A percentile compares a stretch with the other conserved stretches of the same genome.
Conservation (phyloP, 2,113 vertebrate genomes). For the Apteryx mantelli region DNA sequence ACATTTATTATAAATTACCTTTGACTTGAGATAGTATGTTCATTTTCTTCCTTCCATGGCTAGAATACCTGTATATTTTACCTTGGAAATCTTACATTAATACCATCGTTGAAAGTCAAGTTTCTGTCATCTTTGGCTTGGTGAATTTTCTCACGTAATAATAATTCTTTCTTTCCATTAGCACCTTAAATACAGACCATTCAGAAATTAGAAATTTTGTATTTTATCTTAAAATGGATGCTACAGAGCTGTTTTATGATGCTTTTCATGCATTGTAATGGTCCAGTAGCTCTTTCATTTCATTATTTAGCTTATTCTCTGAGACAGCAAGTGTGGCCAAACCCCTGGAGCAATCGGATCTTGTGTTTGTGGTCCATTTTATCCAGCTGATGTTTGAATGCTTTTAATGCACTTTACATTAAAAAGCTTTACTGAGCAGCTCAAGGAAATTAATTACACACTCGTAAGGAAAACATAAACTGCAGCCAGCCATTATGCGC, state of each 20-base stretch:
- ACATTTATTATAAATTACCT: not conserved
- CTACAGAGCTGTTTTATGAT: not conserved
- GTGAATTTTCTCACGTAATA: not conserved
- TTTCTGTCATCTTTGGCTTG: not conserved
- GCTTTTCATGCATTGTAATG: not conserved
- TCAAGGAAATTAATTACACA: not conserved
- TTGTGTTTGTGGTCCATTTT: not conserved
- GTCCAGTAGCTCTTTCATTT: not conserved
- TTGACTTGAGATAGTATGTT: not conserved
- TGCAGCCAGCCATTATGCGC: not conserved
- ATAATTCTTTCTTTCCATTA: not conserved
- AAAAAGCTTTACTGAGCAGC: not conserved
- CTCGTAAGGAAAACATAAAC: not conserved
- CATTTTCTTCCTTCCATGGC: not conserved
- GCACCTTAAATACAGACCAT: not conserved
- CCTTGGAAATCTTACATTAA: not conserved
- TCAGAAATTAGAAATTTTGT: not conserved
- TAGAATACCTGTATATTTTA: not conserved
- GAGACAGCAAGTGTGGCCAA: conserved; percentile 1
- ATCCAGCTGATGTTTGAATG: not conserved
- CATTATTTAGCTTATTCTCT: not conserved
- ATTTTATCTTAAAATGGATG: not conserved
- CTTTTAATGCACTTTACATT: not conserved
- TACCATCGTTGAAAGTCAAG: not conserved
- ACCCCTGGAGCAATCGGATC: not conserved